Conservation (phyloP, 2,797 vertebrate genomes). For the Fundulus diaphanus region DNA sequence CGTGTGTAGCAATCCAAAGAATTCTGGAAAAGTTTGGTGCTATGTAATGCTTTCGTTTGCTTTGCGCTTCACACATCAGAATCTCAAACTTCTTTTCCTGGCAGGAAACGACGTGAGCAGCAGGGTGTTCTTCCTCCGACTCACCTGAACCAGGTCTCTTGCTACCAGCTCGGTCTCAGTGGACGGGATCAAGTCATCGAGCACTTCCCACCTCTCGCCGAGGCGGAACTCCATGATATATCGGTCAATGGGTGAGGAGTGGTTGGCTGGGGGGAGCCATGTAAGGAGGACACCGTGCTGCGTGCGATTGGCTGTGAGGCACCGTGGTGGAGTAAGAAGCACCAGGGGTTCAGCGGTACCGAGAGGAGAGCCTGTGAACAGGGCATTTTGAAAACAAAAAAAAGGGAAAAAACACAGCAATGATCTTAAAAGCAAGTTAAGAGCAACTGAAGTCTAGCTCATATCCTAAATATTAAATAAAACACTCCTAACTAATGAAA, state of each 20-base stretch:
- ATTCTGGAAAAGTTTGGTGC: neutral
- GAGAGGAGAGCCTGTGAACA: slow-evolving; percentile 90
- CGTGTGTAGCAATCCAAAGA: neutral
- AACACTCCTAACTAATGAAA: neutral
- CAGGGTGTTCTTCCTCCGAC: slow-evolving; percentile 8
- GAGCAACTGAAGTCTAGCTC: neutral
- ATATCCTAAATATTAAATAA: neutral
- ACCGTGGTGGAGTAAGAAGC: slow-evolving; percentile 99
- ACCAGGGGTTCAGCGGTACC: slow-evolving; percentile 99
- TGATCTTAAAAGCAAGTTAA: neutral
- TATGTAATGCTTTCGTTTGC: neutral
- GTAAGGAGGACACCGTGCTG: slow-evolving; percentile 98
- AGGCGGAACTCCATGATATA: slow-evolving; percentile 98
- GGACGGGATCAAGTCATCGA: slow-evolving; percentile 91
- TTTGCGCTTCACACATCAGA: neutral
- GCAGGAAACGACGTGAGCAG: neutral
- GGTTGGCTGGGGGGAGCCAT: slow-evolving; percentile 98
- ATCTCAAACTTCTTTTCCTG: neutral
- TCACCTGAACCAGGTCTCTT: slow-evolving; percentile 96
- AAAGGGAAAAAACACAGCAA: neutral
- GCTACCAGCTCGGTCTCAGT: slow-evolving; percentile 94
- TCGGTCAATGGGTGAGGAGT: slow-evolving; percentile 94
- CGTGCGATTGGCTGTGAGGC: slow-evolving; percentile 99
- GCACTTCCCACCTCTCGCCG: slow-evolving; percentile 95
- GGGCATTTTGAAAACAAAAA: slow-evolving; percentile 2